Evolutionary conservation across 2,113 vertebrate genomes (phyloP), one percentile per base, ranked within the genome.

Genomic region (Cheirogaleus medius): DNA sequence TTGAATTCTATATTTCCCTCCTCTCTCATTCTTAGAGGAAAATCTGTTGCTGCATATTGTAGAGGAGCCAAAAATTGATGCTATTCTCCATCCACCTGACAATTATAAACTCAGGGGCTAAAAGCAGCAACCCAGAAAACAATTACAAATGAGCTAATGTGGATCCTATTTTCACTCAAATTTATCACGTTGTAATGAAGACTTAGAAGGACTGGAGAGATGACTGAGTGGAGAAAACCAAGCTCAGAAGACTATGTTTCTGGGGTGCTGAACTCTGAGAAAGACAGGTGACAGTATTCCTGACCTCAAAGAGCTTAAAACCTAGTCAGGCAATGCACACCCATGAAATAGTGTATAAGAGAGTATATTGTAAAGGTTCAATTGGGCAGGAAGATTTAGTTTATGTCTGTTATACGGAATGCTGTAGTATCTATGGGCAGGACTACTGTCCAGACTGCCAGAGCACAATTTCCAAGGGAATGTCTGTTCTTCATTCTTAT

Each of bases 401-500:
- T 93, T 29, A n/a, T 5, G 47, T 64, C 91, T 91, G 32, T 76
- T 56, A n/a, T 42, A 66, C 42, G 86, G 27, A 69, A 52, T 76
- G 68, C 27, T 15, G 29, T 89, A 52, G 56, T 74, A 47, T 18
- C 12, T 76, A 58, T 15, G 34, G 81, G 44, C 58, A 63, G 82
- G 42, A 13, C 92, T 73, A 58, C 74, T 4, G 37, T 97, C 80
- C 94, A 97, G 96, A 96, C 92, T 87, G 34, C 66, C 78, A 95
- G 84, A 97, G 60, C 44, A 66, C 60, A 42, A 32, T 95, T 92
- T 95, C 82, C 63, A 88, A 83, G 63, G 88, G 82, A 94, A 93
- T 49, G 77, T 84, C 78, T 90, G 95, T 88, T 96, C 82, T 91
- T 74, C 73, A 88, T 97, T 96, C 66, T 92, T 94, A n/a, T 90